Percentiles rank a stretch among this genome's conserved stretches.
These are phyloP conservation scores for human (Homo sapiens) DNA, from an alignment of 2,113 vertebrate species.

Conservation along the genomic window DNA sequence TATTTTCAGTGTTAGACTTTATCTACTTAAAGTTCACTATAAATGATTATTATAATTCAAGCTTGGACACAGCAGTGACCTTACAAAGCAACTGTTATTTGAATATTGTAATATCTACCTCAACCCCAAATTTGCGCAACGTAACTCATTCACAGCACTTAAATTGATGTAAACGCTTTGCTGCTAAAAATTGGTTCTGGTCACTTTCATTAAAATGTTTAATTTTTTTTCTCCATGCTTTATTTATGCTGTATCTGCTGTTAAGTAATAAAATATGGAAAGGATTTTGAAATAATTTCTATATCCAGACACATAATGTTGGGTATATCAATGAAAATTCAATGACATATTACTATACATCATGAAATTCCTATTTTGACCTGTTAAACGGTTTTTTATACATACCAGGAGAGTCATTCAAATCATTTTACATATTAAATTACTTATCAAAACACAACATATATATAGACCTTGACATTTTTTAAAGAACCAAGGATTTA, in stretches of 20 bases:
- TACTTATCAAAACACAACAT: constrained; percentile 85
- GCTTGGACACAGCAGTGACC: not conserved
- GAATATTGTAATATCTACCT: constrained; percentile 35
- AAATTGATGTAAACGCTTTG: constrained; percentile 82
- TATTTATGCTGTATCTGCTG: constrained; percentile 79
- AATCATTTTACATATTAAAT: constrained; percentile 87
- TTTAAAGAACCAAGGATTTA: constrained; percentile 84
- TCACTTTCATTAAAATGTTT: constrained; percentile 85
- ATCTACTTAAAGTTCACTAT: not conserved
- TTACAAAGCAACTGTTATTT: constrained; percentile 56
- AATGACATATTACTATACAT: constrained; percentile 82
- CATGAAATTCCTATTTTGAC: constrained; percentile 83
- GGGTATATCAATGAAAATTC: constrained; percentile 78
- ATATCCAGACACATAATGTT: constrained; percentile 77
- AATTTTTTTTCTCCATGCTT: constrained; percentile 74
- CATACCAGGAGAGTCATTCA: constrained; percentile 82
- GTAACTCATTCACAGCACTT: constrained; percentile 74
- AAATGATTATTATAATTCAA: not conserved
- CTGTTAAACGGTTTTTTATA: constrained; percentile 81
- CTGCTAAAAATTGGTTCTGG: constrained; percentile 87
- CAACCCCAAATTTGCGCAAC: constrained; percentile 59
- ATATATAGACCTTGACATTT: constrained; percentile 86
- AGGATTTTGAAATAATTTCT: constrained; percentile 83
- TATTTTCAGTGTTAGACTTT: not conserved
- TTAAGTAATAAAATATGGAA: constrained; percentile 86